A percentile compares a stretch with the other conserved stretches of the same genome.
Evolutionary conservation across 2,113 vertebrate genomes (phyloP).

Genomic region (Lates calcarifer): DNA sequence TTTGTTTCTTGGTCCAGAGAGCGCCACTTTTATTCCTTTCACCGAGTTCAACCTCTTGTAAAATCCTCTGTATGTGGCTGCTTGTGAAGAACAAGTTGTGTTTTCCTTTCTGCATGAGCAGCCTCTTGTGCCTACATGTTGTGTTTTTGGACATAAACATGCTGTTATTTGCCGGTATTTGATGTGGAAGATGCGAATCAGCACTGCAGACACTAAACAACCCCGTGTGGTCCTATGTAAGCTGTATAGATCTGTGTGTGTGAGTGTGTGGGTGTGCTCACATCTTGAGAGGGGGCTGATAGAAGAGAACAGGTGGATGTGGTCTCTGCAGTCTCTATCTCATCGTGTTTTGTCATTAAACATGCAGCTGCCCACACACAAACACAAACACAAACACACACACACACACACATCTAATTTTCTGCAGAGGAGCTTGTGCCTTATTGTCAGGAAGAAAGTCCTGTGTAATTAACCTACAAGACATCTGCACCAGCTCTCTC

Average conservation of each 20-base stretch:
- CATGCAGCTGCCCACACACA: constrained; percentile 67
- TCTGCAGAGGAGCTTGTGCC: constrained; percentile 38
- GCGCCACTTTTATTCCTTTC: background rate
- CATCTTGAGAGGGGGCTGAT: constrained; percentile 23
- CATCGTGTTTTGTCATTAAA: constrained; percentile 78
- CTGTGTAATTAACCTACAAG: constrained; percentile 75
- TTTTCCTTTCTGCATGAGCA: background rate
- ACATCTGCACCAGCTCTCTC: constrained; percentile 46
- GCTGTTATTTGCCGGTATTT: constrained; percentile 39
- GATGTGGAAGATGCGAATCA: constrained; percentile 60
- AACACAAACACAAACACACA: constrained; percentile 45
- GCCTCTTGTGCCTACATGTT: constrained; percentile 3
- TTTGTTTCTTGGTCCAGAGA: constrained; percentile 7
- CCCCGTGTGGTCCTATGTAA: constrained; percentile 12
- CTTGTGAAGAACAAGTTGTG: background rate
- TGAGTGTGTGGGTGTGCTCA: constrained; percentile 13
- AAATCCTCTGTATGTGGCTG: background rate
- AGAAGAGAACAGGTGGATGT: constrained; percentile 68
- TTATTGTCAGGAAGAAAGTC: constrained; percentile 59
- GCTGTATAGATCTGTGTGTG: constrained; percentile 8
- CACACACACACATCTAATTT: constrained; percentile 62
- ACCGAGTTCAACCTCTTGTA: constrained; percentile 15
- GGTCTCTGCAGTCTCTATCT: constrained; percentile 62
- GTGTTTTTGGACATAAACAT: constrained; percentile 3
- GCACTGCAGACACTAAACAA: constrained; percentile 17